Evolutionary conservation across 2,888 invertebrate genomes (phyloP), one percentile per base, ranked within the genome.

Genomic region (Pomacea canaliculata): DNA sequence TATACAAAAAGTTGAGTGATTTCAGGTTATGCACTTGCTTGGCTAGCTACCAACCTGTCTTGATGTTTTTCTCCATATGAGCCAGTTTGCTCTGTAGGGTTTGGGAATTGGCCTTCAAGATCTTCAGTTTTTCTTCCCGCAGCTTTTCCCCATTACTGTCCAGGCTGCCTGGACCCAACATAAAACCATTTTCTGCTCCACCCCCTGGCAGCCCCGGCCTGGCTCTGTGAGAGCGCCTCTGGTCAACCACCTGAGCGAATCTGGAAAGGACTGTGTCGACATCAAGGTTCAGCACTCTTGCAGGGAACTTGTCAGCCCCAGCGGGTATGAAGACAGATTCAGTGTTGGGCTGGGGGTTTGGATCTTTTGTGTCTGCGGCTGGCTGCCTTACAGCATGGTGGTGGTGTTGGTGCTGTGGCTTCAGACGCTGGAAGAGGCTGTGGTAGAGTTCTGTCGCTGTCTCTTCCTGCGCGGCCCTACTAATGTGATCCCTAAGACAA

Each of bases 81-180:
- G 85, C 83, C 23, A 89, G 80, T 56, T 86, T 76, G 74, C 78
- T 85, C 78, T 86, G 85, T 67, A 89, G 77, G 18, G 85, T 85
- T 18, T 83, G 79, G 10, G 88, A 86, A 9, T 87, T 86, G 46
- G 85, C 84, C 59, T 85, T 85, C 49, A 89, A 83, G 1, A 86
- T 87, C 74, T 85, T 82, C 59, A 87, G 86, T 10, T 87, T 79
- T 27, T 87, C 85, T 12, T 83, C 84, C 56, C 83, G 79, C 23
- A 84, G 83, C 10, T 82, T 75, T 27, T 70, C 75, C 4, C 70
- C n/a, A 18, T 48, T 46, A 8, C 59, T 56, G 19, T 56, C 56
- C 60, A 16, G 23, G 13, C 18, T 27, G 56, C 23, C 27, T 1
- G 59, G 27, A 23, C 23, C 27, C n/a, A 19, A 16, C 18, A 56